Conservation (phyloP, 2,113 vertebrate genomes). For the Porphyrio hochstetteri region DNA sequence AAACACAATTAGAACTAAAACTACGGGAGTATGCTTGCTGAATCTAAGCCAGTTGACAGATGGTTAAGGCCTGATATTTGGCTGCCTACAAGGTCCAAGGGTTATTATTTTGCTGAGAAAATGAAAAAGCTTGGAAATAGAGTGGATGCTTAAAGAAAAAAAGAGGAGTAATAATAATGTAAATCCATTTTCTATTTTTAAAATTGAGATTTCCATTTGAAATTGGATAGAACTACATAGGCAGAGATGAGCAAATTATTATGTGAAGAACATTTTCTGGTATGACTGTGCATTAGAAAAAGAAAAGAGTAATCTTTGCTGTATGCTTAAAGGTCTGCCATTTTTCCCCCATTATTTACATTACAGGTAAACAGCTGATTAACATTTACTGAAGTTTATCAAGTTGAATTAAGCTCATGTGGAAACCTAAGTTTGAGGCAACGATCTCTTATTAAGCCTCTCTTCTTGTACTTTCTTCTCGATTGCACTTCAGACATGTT, state of each 20-base stretch:
- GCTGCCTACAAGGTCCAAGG: constrained; percentile 76
- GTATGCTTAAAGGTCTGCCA: background rate
- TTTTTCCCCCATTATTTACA: background rate
- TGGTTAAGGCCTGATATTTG: constrained; percentile 85
- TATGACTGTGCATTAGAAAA: background rate
- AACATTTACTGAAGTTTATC: background rate
- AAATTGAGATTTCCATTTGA: background rate
- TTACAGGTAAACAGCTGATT: background rate
- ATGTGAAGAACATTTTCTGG: background rate
- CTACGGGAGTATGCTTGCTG: constrained; percentile 83
- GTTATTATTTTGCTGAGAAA: constrained; percentile 82
- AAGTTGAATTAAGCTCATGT: background rate
- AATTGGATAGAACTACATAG: background rate
- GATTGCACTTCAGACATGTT: background rate
- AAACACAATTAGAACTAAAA: constrained; percentile 90
- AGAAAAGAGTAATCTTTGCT: background rate
- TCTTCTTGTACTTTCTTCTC: background rate
- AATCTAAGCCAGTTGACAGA: constrained; percentile 86
- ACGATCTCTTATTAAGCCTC: background rate
- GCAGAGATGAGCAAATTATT: background rate
- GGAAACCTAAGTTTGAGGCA: background rate
- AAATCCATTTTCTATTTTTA: constrained; percentile 44
- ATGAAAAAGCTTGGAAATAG: constrained; percentile 67
- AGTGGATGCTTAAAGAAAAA: constrained; percentile 42
- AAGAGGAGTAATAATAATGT: background rate